phyloP scores from a whole-genome alignment of 1,140 invertebrate genomes.

The Asobara japonica region DNA sequence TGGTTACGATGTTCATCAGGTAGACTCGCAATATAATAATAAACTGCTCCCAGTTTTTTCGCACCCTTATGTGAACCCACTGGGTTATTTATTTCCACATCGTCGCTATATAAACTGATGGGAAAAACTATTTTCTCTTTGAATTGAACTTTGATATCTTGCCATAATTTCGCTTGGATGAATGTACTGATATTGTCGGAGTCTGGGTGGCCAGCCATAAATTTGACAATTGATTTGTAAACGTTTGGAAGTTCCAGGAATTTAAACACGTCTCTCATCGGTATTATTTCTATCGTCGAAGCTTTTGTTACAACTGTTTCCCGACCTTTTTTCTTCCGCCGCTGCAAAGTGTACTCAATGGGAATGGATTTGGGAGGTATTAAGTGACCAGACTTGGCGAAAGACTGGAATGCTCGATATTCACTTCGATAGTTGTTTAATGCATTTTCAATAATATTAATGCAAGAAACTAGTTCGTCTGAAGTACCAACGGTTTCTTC shows the following conservation, averaged over 20 bases:
- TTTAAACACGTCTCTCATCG: constrained; percentile 36
- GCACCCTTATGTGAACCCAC: constrained; percentile 45
- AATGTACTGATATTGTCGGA: constrained; percentile 29
- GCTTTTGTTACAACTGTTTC: constrained; percentile 34
- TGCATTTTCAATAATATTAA: too few species aligned
- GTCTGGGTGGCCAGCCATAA: constrained; percentile 33
- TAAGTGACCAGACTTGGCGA: background rate
- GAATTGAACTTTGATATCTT: constrained; percentile 39
- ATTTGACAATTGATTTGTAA: constrained; percentile 32
- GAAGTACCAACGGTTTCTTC: constrained; percentile 18
- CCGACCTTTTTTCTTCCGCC: constrained; percentile 21
- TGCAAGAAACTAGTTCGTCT: too few species aligned
- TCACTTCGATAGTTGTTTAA: too few species aligned
- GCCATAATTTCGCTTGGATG: constrained; percentile 39
- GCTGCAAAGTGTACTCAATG: constrained; percentile 19
- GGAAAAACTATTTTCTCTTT: constrained; percentile 45
- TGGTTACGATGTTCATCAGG: constrained; percentile 44
- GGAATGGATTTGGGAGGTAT: constrained; percentile 24
- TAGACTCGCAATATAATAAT: constrained; percentile 44
- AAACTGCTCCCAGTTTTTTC: constrained; percentile 50
- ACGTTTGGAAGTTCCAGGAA: constrained; percentile 45
- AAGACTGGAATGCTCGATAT: too few species aligned
- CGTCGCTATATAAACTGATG: constrained; percentile 49
- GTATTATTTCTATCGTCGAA: constrained; percentile 35
- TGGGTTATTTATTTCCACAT: constrained; percentile 52